phyloP scores from a whole-genome alignment of 2,888 invertebrate species.

The Oegoconia quadripuncta region DNA sequence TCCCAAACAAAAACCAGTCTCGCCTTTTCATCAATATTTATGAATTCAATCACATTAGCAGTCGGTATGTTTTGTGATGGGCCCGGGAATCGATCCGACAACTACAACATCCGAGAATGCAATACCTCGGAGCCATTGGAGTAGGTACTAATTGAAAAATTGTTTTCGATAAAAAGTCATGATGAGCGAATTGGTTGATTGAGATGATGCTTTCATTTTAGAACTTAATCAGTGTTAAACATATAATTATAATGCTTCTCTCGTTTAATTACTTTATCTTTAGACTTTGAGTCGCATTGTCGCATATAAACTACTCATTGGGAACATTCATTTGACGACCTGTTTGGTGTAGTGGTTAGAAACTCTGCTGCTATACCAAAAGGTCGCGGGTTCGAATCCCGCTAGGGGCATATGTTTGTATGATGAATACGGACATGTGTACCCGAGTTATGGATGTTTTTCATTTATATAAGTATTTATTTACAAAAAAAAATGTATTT shows the following conservation, averaged over 20 bases:
- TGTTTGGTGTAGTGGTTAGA: no score
- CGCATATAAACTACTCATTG: no score
- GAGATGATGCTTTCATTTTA: slow-evolving; percentile 15
- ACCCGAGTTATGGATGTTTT: no score
- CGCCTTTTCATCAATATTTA: slow-evolving; percentile 47
- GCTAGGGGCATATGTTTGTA: no score
- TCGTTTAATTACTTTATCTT: slow-evolving; percentile 3
- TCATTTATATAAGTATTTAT: no score
- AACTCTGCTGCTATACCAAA: no score
- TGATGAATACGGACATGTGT: no score
- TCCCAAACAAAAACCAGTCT: slow-evolving; percentile 17
- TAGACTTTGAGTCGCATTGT: no score
- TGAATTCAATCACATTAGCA: slow-evolving; percentile 52
- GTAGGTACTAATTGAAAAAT: slow-evolving; percentile 44
- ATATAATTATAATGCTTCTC: slow-evolving; percentile 1
- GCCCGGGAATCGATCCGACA: slow-evolving; percentile 30
- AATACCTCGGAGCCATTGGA: no score
- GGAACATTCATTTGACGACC: no score
- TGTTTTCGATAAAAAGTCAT: slow-evolving; percentile 26
- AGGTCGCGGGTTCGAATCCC: no score
- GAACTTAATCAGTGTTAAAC: background rate
- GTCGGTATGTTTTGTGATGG: slow-evolving; percentile 38
- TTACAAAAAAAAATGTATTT: no score
- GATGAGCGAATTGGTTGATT: slow-evolving; percentile 26
- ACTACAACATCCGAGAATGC: slow-evolving; percentile 46